phyloP scores from a whole-genome alignment of 30 jellyfish, hydroid and myxozoan genomes.

The Aurelia aurita region DNA sequence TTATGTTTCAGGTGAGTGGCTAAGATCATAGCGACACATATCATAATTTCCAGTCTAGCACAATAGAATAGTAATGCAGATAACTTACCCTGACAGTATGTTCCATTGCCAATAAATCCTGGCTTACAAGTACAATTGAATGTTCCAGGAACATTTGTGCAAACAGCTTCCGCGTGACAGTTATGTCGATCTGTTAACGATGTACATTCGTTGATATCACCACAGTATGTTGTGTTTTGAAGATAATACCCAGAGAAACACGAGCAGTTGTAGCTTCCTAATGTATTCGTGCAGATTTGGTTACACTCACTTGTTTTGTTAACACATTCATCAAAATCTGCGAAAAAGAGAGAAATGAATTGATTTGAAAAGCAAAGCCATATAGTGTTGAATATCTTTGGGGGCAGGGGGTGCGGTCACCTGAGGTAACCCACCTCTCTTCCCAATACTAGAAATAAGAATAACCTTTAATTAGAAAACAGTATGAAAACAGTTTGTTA shows the following conservation, averaged over 20 bases:
- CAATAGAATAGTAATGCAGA: no score
- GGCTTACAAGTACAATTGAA: conserved; percentile 22
- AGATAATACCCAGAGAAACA: conserved; percentile 16
- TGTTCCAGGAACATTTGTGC: conserved; percentile 9
- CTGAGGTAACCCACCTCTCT: no score
- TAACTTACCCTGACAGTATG: conserved; percentile 13
- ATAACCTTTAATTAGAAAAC: no score
- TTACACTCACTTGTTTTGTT: conserved; percentile 19
- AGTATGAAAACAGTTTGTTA: no score
- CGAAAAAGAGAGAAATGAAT: no score
- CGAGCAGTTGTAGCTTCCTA: conserved; percentile 40
- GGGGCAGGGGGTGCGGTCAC: no score
- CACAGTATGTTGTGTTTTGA: conserved; percentile 14
- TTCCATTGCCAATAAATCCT: conserved; percentile 32
- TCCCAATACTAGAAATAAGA: no score
- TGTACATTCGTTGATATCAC: conserved; percentile 32
- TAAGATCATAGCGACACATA: no score
- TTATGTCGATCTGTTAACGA: not conserved
- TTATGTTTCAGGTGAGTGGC: no score
- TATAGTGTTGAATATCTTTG: no score
- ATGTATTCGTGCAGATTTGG: conserved; percentile 34
- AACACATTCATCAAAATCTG: conserved; percentile 52
- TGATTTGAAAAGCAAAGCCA: no score
- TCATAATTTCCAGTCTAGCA: no score
- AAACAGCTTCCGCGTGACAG: conserved; percentile 1